A percentile compares a stretch with the other conserved stretches of the same genome.
Evolutionary conservation across 2,888 invertebrate species (phyloP).

Genomic region (Omphaloscelis lunosa): DNA sequence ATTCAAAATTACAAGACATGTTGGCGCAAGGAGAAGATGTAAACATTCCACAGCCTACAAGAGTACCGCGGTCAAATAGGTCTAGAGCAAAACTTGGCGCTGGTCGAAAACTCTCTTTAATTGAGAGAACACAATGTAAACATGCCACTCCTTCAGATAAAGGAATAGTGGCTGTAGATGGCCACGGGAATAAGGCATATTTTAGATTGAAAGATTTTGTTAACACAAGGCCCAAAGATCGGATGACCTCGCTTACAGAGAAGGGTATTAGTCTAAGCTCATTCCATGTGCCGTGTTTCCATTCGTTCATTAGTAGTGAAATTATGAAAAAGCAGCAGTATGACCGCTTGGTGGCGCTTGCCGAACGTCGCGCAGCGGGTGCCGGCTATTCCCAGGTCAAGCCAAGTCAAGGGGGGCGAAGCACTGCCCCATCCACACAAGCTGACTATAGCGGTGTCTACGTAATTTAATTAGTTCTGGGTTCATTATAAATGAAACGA

Average conservation of each 20-base stretch:
- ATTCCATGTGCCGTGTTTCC: conserved; percentile 85
- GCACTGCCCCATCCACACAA: background rate
- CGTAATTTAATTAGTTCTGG: conserved; percentile 45
- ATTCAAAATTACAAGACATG: conserved; percentile 77
- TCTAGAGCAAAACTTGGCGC: conserved; percentile 24
- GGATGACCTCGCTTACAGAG: conserved; percentile 72
- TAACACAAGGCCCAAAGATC: conserved; percentile 77
- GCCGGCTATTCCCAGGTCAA: no score
- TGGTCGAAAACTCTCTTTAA: conserved; percentile 46
- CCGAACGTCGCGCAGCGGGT: conserved; percentile 28
- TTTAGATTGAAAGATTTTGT: conserved; percentile 75
- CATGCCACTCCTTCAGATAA: conserved; percentile 81
- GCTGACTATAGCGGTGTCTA: conserved; percentile 25
- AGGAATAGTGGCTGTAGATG: conserved; percentile 81
- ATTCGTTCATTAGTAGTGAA: conserved; percentile 82
- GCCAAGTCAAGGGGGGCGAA: background rate
- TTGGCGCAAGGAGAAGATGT: conserved; percentile 79
- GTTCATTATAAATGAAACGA: conserved; percentile 45
- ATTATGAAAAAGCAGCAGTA: conserved; percentile 77
- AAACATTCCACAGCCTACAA: conserved; percentile 75
- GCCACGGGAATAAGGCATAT: conserved; percentile 80
- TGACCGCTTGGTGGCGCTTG: conserved; percentile 65
- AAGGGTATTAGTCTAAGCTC: conserved; percentile 85
- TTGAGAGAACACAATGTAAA: conserved; percentile 75
- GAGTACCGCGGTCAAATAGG: conserved; percentile 69